A percentile compares a stretch with the other conserved stretches of the same genome.
These are phyloP conservation scores for Stigmatopora argus DNA, from an alignment of 2,113 vertebrate species.

Conservation along the genomic window DNA sequence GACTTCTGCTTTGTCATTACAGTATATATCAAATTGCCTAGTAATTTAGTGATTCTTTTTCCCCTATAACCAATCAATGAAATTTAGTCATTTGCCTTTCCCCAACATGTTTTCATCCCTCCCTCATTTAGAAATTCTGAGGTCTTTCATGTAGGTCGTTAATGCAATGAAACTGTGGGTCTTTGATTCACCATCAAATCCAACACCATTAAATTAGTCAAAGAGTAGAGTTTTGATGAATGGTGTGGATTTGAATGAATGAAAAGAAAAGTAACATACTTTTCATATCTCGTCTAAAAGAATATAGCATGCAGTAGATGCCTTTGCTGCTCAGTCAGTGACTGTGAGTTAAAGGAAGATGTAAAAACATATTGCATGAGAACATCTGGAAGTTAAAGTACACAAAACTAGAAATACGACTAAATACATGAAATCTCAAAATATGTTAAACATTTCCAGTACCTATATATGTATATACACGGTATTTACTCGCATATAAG, in stretches of 20 bases:
- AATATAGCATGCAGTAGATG: constrained; percentile 26
- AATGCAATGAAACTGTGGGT: background rate
- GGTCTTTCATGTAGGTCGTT: background rate
- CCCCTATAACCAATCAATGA: background rate
- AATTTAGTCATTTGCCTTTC: background rate
- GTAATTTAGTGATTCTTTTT: background rate
- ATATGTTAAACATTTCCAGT: background rate
- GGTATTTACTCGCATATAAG: too few species aligned
- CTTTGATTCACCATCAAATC: background rate
- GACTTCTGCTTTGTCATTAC: background rate
- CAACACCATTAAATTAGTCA: background rate
- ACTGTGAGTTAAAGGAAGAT: constrained; percentile 75
- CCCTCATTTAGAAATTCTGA: background rate
- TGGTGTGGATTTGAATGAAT: constrained; percentile 7
- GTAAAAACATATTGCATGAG: constrained; percentile 83
- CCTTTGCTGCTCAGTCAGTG: constrained; percentile 63
- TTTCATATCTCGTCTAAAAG: constrained; percentile 2
- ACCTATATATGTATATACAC: background rate
- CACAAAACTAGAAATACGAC: background rate
- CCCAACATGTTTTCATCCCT: background rate
- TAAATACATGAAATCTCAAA: background rate
- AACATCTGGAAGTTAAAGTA: constrained; percentile 72
- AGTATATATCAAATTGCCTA: background rate
- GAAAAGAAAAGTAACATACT: constrained; percentile 2
- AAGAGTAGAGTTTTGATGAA: background rate